A percentile compares a stretch with the other conserved stretches of the same genome.
Evolutionary conservation across 2,888 invertebrate species (phyloP).

Genomic region (Phragmatobia fuliginosa): DNA sequence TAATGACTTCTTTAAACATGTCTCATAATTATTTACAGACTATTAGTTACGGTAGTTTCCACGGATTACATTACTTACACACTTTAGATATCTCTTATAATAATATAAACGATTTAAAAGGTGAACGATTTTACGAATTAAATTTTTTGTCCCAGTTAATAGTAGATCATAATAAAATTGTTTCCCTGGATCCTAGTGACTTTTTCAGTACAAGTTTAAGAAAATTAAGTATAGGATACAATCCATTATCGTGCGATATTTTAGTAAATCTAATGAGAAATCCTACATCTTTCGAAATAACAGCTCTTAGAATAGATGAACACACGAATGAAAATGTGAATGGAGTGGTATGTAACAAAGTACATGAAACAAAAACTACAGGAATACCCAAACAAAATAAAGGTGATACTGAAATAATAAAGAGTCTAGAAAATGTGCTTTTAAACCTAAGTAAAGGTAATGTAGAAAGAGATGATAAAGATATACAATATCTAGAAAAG

Average conservation of each 20-base stretch:
- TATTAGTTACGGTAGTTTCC: slow-evolving; percentile 68
- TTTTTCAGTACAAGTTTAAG: slow-evolving; percentile 58
- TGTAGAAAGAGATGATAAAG: slow-evolving; percentile 9
- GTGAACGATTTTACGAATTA: slow-evolving; percentile 67
- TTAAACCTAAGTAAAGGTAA: slow-evolving; percentile 31
- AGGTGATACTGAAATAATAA: slow-evolving; percentile 34
- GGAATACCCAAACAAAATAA: slow-evolving; percentile 23
- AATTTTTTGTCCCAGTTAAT: slow-evolving; percentile 58
- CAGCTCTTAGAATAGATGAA: slow-evolving; percentile 56
- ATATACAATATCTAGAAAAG: slow-evolving; percentile 37
- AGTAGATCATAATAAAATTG: slow-evolving; percentile 69
- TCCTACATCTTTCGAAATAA: slow-evolving; percentile 50
- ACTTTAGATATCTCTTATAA: slow-evolving; percentile 72
- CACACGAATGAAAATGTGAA: slow-evolving; percentile 53
- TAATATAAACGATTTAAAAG: slow-evolving; percentile 61
- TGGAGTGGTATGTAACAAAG: slow-evolving; percentile 56
- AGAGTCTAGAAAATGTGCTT: slow-evolving; percentile 48
- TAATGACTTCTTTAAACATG: slow-evolving; percentile 61
- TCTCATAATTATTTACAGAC: slow-evolving; percentile 66
- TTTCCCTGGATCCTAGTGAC: slow-evolving; percentile 56
- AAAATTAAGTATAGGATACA: slow-evolving; percentile 71
- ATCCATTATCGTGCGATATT: slow-evolving; percentile 69
- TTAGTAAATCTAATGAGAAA: slow-evolving; percentile 58
- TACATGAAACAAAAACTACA: slow-evolving; percentile 17
- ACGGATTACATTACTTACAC: slow-evolving; percentile 59